Conservation (phyloP, 2,797 vertebrate species). For the Fratercula arctica region DNA sequence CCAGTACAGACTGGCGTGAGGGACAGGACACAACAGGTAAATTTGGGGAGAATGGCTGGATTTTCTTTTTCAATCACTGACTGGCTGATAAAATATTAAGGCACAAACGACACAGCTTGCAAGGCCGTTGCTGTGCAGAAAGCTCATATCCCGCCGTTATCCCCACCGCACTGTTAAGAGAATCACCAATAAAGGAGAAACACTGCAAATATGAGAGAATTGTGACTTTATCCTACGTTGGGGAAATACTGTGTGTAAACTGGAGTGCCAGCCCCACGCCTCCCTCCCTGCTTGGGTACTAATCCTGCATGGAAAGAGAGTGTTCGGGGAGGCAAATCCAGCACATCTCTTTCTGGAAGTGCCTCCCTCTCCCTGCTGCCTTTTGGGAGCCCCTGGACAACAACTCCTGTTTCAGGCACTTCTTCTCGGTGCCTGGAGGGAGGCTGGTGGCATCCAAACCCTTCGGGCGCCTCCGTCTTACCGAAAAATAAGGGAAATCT, state of each 20-base stretch:
- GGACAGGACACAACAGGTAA: too few relatives aligned
- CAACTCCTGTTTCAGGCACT: neutral
- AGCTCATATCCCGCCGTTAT: neutral
- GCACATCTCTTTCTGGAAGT: neutral
- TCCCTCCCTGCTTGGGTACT: neutral
- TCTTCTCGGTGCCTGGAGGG: too few relatives aligned
- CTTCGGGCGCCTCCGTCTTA: rapidly evolving
- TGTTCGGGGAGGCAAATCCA: neutral
- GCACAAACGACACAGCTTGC: neutral
- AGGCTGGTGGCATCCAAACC: neutral
- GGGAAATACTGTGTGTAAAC: neutral
- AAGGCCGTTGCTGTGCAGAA: neutral
- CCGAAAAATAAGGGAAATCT: neutral
- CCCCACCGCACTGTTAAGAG: rapidly evolving
- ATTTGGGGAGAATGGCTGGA: neutral
- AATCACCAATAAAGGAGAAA: neutral
- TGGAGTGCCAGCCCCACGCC: neutral
- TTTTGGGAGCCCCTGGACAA: neutral
- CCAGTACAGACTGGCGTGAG: neutral
- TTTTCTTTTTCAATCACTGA: neutral
- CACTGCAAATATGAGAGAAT: neutral
- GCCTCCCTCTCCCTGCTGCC: neutral
- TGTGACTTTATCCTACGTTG: neutral
- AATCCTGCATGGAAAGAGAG: neutral
- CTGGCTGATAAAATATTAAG: neutral